Conservation (phyloP, 2,113 vertebrate genomes). For the Macquaria ambigua region DNA sequence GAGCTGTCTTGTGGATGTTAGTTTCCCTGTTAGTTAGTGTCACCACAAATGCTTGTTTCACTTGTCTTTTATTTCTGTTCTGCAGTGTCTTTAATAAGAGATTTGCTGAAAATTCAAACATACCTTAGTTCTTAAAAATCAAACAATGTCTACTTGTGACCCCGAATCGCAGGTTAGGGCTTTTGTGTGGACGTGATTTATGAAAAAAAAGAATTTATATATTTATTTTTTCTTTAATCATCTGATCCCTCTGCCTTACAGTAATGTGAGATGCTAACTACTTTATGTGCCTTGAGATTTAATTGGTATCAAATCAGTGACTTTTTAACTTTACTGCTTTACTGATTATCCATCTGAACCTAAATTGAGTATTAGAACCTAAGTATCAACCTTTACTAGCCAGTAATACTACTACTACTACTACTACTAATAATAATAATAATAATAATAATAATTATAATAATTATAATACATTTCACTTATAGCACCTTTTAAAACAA, state of each 20-base stretch:
- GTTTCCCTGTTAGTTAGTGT: slow-evolving; percentile 19
- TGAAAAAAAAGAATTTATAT: neutral
- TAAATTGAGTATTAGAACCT: neutral
- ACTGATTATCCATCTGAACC: neutral
- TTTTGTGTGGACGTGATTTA: neutral
- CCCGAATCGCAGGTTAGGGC: neutral
- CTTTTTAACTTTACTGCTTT: neutral
- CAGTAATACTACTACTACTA: too few species aligned
- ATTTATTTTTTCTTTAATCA: neutral
- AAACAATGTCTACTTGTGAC: neutral
- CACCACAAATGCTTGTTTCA: slow-evolving; percentile 20
- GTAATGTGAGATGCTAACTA: neutral
- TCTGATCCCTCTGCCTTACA: neutral
- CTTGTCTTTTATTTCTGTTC: slow-evolving; percentile 1
- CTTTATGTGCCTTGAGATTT: neutral
- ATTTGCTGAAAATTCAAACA: neutral
- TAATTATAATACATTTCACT: neutral
- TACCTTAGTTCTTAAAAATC: neutral
- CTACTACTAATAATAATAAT: too few species aligned
- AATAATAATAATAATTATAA: neutral
- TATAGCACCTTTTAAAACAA: neutral
- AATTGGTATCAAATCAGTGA: neutral
- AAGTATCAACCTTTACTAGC: neutral
- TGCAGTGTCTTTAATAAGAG: slow-evolving; percentile 7
- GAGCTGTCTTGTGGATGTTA: slow-evolving; percentile 30